Evolutionary conservation across 2,888 invertebrate species (phyloP).

Genomic region (Adelphocoris suturalis): DNA sequence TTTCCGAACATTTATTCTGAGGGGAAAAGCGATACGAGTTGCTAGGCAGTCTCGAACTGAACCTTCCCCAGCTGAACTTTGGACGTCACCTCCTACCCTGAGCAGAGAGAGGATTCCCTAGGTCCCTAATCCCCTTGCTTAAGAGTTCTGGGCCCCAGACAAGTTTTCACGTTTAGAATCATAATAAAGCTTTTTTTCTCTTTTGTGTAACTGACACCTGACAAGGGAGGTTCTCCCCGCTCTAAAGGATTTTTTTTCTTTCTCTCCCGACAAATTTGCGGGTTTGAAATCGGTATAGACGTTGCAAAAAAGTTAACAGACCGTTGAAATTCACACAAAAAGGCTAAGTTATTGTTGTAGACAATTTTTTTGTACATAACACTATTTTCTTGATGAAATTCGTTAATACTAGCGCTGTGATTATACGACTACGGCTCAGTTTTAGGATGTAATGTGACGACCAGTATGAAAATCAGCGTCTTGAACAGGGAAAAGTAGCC

Average conservation of each 20-base stretch:
- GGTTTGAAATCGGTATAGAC: neutral
- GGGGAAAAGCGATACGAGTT: neutral
- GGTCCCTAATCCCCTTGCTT: constrained; percentile 8
- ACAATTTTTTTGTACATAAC: too few relatives aligned
- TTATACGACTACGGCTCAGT: too few relatives aligned
- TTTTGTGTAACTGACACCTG: constrained; percentile 34
- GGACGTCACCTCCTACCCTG: neutral
- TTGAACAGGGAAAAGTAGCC: too few relatives aligned
- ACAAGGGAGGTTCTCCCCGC: neutral
- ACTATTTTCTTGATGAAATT: too few relatives aligned
- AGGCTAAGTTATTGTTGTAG: too few relatives aligned
- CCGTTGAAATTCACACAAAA: neutral
- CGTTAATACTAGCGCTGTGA: too few relatives aligned
- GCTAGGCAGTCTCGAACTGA: constrained; percentile 2
- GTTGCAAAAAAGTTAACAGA: neutral
- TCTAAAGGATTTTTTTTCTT: neutral
- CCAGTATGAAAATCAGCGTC: too few relatives aligned
- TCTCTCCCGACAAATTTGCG: neutral
- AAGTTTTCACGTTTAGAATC: constrained; percentile 30
- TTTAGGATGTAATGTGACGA: too few relatives aligned
- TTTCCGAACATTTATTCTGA: constrained; percentile 28
- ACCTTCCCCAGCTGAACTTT: neutral
- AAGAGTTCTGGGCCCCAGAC: neutral
- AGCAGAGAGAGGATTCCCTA: neutral
- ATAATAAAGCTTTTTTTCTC: constrained; percentile 16